Evolutionary conservation across 2,113 vertebrate genomes (phyloP).

Genomic region (Callipepla californica): DNA sequence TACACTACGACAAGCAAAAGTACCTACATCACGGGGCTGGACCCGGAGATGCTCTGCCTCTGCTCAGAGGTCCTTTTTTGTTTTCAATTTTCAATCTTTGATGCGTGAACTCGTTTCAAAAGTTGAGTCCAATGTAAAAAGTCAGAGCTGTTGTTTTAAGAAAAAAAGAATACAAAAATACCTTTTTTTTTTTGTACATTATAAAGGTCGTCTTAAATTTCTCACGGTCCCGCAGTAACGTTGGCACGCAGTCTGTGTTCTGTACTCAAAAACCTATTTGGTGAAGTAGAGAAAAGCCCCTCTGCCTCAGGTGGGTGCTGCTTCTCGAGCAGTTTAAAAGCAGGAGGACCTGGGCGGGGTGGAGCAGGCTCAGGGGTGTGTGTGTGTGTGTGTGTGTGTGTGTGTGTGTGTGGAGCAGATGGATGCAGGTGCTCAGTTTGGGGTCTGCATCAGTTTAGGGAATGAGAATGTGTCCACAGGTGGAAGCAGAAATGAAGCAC

Average conservation of each 20-base stretch:
- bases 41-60: conserved; percentile 20
- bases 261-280: conserved; percentile 54
- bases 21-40: conserved; percentile 7
- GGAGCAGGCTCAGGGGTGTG: too few relatives aligned
- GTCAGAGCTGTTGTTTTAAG: conserved; percentile 59
- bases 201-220: conserved; percentile 67
- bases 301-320: not conserved
- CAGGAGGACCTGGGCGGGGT: too few relatives aligned
- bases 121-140: conserved; percentile 73
- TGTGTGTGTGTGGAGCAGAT: too few relatives aligned
- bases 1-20: not conserved
- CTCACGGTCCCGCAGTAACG: conserved; percentile 59
- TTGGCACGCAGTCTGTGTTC: conserved; percentile 55
- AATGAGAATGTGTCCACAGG: not conserved
- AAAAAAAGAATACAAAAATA: conserved; percentile 79
- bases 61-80: not conserved
- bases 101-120: conserved; percentile 70
- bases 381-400: too few relatives aligned
- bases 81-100: conserved; percentile 9
- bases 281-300: conserved; percentile 47
- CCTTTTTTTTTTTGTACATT: conserved; percentile 60
- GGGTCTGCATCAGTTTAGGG: not conserved
- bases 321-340: not conserved
- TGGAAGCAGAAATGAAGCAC: not conserved
- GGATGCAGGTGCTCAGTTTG: too few relatives aligned